Evolutionary conservation across 1,140 invertebrate species (phyloP).

Genomic region (Pemphigus obesinymphae): DNA sequence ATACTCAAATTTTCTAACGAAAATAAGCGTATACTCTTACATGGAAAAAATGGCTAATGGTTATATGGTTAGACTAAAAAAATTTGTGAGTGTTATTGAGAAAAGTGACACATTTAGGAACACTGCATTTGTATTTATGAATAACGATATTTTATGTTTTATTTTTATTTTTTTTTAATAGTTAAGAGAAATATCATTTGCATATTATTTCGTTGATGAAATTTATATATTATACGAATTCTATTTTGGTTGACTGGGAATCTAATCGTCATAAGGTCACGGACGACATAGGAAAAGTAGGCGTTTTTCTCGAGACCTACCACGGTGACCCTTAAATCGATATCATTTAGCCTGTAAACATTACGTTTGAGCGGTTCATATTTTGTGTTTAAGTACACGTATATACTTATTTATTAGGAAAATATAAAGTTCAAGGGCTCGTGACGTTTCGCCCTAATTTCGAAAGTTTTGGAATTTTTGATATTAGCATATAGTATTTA

Average conservation of each 20-base stretch:
- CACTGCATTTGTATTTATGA: no score
- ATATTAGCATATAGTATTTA: no score
- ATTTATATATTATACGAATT: neutral
- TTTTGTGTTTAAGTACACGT: neutral
- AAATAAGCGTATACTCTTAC: no score
- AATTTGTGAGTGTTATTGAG: no score
- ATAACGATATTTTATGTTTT: no score
- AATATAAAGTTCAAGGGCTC: slow-evolving; percentile 5
- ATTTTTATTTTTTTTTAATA: no score
- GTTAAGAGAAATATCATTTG: no score
- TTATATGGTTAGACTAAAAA: no score
- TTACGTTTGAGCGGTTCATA: neutral
- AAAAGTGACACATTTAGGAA: no score
- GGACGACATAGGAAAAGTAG: neutral
- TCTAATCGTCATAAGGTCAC: neutral
- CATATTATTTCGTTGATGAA: no score
- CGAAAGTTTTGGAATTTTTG: neutral
- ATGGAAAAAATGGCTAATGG: no score
- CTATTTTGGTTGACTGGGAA: neutral
- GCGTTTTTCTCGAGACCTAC: neutral
- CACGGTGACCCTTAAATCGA: slow-evolving; percentile 12
- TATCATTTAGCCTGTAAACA: neutral
- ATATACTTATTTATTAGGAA: neutral
- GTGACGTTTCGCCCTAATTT: neutral
- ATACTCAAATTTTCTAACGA: no score